A percentile compares a stretch with the other conserved stretches of the same genome.
Evolutionary conservation across 1,140 invertebrate genomes (phyloP).

Genomic region (Leptoteleia sp.): DNA sequence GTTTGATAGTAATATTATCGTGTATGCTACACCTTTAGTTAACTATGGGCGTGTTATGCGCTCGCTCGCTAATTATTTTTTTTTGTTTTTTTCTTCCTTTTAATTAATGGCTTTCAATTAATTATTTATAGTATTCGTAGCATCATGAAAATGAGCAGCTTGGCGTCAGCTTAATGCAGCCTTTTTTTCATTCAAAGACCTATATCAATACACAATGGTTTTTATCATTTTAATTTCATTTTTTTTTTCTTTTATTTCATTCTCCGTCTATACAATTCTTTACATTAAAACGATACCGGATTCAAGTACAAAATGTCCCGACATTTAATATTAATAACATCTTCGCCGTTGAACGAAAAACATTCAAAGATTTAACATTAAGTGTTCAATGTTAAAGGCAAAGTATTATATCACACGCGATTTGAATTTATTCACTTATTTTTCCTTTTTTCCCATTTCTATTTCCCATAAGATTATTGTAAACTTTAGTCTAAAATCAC

Average conservation of each 20-base stretch:
- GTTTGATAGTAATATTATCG: slow-evolving; percentile 80
- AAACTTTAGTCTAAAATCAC: slow-evolving; percentile 29
- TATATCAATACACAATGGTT: slow-evolving; percentile 56
- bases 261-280: slow-evolving; percentile 60
- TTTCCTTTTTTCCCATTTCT: neutral
- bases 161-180: slow-evolving; percentile 71
- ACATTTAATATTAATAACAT: slow-evolving; percentile 63
- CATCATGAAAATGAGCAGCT: slow-evolving; percentile 72
- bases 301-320: slow-evolving; percentile 60
- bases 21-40: slow-evolving; percentile 79
- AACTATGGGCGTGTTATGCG: slow-evolving; percentile 79
- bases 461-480: slow-evolving; percentile 24
- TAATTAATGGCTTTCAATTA: slow-evolving; percentile 70
- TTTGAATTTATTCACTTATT: slow-evolving; percentile 29
- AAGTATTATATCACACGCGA: slow-evolving; percentile 61
- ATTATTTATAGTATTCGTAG: slow-evolving; percentile 74
- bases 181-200: slow-evolving; percentile 63
- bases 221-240: slow-evolving; percentile 39
- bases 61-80: slow-evolving; percentile 73
- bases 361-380: slow-evolving; percentile 50
- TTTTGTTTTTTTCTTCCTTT: too few relatives aligned
- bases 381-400: slow-evolving; percentile 58
- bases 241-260: slow-evolving; percentile 32
- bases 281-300: slow-evolving; percentile 59
- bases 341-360: slow-evolving; percentile 54